Conservation (phyloP, 1,140 invertebrate genomes). For the Paracyclopina nana region DNA sequence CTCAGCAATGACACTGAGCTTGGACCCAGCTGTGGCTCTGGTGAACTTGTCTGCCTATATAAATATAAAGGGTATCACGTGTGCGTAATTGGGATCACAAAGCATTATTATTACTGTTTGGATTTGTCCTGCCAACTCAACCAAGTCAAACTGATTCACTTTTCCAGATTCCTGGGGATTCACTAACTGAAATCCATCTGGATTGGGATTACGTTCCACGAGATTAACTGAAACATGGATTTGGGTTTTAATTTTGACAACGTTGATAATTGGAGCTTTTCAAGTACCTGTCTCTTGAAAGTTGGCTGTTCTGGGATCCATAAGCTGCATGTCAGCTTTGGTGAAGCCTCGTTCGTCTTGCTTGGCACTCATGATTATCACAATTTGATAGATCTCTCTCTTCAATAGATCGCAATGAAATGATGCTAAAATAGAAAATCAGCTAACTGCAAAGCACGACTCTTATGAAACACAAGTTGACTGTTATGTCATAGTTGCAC, state of each 20-base stretch:
- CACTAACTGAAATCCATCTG: background rate
- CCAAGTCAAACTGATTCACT: background rate
- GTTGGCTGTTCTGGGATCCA: background rate
- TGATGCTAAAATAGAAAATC: too few relatives aligned
- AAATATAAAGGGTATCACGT: too few relatives aligned
- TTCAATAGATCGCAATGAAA: too few relatives aligned
- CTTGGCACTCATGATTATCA: too few relatives aligned
- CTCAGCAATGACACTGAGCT: conserved; percentile 13
- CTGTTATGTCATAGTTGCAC: too few relatives aligned
- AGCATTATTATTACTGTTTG: conserved; percentile 11
- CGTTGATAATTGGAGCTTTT: background rate
- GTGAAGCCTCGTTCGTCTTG: conserved; percentile 4
- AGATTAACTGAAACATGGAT: background rate
- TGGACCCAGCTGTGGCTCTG: conserved; percentile 11
- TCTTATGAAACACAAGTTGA: too few relatives aligned
- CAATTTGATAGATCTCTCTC: too few relatives aligned
- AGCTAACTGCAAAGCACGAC: too few relatives aligned
- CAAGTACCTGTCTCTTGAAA: background rate
- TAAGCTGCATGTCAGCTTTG: background rate
- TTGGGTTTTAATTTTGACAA: background rate
- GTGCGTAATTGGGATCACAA: too few relatives aligned
- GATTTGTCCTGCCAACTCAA: conserved; percentile 4
- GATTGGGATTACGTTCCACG: conserved; percentile 1
- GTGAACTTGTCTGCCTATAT: conserved; percentile 15
- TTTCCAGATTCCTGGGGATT: background rate